Conservation (phyloP, 2,888 invertebrate genomes). For the Sceliomorpha sp. region DNA sequence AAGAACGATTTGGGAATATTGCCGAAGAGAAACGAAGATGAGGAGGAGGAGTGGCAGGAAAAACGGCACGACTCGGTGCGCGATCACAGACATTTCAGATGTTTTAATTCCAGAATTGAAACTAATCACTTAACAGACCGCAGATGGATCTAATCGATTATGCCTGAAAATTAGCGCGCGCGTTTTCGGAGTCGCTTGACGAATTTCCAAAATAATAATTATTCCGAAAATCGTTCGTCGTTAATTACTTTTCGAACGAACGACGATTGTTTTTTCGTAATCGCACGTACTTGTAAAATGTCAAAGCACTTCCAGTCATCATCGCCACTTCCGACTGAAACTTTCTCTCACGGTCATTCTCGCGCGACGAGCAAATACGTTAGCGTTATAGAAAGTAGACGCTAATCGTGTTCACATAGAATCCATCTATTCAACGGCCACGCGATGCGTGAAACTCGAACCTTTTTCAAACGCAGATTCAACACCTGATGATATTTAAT, state of each 20-base stretch:
- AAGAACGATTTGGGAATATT: constrained; percentile 20
- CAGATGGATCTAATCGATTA: too few species aligned
- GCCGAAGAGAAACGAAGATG: not conserved
- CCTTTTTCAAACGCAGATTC: constrained; percentile 50
- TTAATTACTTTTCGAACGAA: too few species aligned
- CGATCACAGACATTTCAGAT: constrained; percentile 28
- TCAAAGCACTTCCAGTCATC: constrained; percentile 16
- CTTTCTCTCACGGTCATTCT: constrained; percentile 71
- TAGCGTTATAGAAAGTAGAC: constrained; percentile 67
- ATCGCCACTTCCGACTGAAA: constrained; percentile 46
- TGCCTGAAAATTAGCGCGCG: too few species aligned
- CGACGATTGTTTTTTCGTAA: constrained; percentile 4
- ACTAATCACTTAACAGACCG: constrained; percentile 15
- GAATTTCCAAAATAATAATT: too few species aligned
- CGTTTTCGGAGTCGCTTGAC: too few species aligned
- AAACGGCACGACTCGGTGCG: too few species aligned
- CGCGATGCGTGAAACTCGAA: constrained; percentile 48
- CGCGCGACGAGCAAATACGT: constrained; percentile 60
- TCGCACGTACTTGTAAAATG: constrained; percentile 16
- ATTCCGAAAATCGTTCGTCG: too few species aligned
- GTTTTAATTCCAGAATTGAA: constrained; percentile 37
- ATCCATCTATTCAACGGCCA: constrained; percentile 53
- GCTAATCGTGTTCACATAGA: constrained; percentile 59
- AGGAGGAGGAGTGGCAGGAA: too few species aligned
- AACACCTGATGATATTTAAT: constrained; percentile 53